phyloP scores from a whole-genome alignment of 2,797 vertebrate genomes.

The Lacerta agilis region DNA sequence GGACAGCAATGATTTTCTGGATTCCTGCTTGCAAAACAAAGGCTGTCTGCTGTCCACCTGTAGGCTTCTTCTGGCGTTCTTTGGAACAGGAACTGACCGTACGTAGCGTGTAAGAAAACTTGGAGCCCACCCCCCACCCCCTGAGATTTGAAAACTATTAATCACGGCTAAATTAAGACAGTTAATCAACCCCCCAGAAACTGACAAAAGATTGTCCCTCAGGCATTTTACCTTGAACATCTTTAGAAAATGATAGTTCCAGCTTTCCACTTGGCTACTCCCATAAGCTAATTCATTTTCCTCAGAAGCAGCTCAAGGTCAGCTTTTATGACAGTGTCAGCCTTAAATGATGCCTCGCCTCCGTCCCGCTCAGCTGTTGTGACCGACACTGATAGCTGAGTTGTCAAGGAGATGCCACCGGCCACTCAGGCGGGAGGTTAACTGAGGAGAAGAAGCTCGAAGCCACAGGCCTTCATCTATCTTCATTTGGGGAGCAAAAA shows the following conservation, averaged over 20 bases:
- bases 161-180: constrained; percentile 79
- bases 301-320: constrained; percentile 75
- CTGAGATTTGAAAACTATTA: constrained; percentile 66
- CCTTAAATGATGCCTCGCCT: constrained; percentile 47
- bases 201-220: constrained; percentile 68
- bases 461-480: constrained; percentile 27
- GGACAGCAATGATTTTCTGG: too few species aligned
- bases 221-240: constrained; percentile 70
- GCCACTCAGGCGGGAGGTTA: constrained; percentile 30
- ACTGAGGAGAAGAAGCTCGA: constrained; percentile 28
- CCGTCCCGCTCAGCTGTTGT: constrained; percentile 25
- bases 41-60: neutral
- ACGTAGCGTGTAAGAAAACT: constrained; percentile 18
- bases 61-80: neutral
- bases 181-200: constrained; percentile 73
- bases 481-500: constrained; percentile 40
- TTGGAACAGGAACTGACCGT: constrained; percentile 23
- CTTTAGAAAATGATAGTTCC: constrained; percentile 69
- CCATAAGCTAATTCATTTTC: constrained; percentile 65
- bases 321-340: constrained; percentile 45
- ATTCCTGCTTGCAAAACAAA: neutral
- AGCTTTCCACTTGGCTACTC: constrained; percentile 65
- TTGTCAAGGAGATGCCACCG: constrained; percentile 26
- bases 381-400: neutral
- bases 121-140: neutral